Percentiles rank a stretch among this genome's conserved stretches.
phyloP scores from a whole-genome alignment of 2,113 vertebrate genomes.

The Entelurus aequoreus region DNA sequence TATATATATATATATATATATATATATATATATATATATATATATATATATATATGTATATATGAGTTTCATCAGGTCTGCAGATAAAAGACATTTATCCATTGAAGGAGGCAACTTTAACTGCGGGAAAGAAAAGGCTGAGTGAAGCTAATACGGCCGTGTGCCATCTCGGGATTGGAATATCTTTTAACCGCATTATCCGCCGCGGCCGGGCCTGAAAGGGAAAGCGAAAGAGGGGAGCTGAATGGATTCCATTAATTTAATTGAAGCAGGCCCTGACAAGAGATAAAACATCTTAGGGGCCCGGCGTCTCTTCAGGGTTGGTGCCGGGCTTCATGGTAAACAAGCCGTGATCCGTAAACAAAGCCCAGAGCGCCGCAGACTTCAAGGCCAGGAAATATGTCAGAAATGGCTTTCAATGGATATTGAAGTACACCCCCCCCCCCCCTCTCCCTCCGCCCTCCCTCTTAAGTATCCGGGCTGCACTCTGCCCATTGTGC shows the following conservation, averaged over 20 bases:
- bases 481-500: conserved; percentile 64
- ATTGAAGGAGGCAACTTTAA: neutral
- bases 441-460: neutral
- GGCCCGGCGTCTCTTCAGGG: conserved; percentile 83
- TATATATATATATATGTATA: no score
- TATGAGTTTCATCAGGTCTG: neutral
- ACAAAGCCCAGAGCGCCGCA: conserved; percentile 74
- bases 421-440: conserved; percentile 74
- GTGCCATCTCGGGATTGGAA: conserved; percentile 95
- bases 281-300: conserved; percentile 96
- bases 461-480: conserved; percentile 61
- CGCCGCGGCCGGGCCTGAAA: conserved; percentile 83
- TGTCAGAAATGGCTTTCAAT: conserved; percentile 78
- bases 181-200: conserved; percentile 98
- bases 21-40: no score
- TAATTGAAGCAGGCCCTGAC: conserved; percentile 96
- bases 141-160: conserved; percentile 84
- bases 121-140: conserved; percentile 63
- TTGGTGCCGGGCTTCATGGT: conserved; percentile 78
- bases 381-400: conserved; percentile 85
- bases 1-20: no score
- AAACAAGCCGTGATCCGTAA: conserved; percentile 89
- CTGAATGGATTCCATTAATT: conserved; percentile 99
- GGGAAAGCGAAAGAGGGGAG: conserved; percentile 74
- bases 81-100: neutral